Evolutionary conservation across 2,888 invertebrate species (phyloP), one percentile per base, ranked within the genome.

Genomic region (Agrochola lychnidis): DNA sequence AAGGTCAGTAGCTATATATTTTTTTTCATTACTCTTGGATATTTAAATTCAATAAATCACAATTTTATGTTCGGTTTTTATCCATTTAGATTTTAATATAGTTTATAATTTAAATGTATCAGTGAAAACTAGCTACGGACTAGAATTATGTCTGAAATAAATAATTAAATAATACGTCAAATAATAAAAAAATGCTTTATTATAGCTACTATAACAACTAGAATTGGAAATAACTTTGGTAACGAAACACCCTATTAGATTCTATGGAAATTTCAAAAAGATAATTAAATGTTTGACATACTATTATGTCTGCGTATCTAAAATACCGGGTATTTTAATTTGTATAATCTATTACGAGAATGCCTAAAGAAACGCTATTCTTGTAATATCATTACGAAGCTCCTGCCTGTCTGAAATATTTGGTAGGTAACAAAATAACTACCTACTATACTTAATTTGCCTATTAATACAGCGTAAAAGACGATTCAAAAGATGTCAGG

Each of bases 311-410:
- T 56, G 22, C 22, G 25, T 5, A 36, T 56, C 36, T 56, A 16
- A 25, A 78, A 48, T 30, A 25, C 22, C 12, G 22, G 22, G 6
- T 7, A 40, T 57, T 48, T 78, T 48, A 68, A 78, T 76, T 40
- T 67, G 25, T 22, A 30, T 53, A 19, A 78, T 56, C 53, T 48
- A 56, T 25, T 40, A 30, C 16, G 56, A 48, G 57, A 48, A 16
- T n/a, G 2, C 5, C 53, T 22, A 53, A 48, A 48, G 16, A 19
- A 48, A 19, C 6, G 48, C 19, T 16, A 16, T 48, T n/a, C n/a
- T n/a, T 48, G 22, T 7, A 51, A 51, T 2, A 51, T 22, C 22
- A 22, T 22, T 51, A 19, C 6, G 51, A 19, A 51, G 19, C 6
- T 19, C 51, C 6, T 19, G 51, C 51, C 51, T 2, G 19, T 51